Conservation (phyloP, 2,113 vertebrate species). For the Capra hircus region DNA sequence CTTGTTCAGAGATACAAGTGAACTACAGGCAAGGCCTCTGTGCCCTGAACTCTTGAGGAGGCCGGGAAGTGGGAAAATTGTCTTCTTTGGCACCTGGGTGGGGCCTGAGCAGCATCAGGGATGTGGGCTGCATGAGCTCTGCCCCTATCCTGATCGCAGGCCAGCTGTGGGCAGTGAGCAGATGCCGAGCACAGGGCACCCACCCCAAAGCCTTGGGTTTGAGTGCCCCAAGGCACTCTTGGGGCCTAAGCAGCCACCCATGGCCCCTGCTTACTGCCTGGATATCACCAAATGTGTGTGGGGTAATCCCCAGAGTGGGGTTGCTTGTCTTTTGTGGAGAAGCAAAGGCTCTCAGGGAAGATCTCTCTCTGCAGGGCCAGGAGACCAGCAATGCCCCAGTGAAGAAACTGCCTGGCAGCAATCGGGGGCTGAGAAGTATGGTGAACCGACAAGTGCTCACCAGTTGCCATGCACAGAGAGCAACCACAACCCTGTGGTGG, state of each 20-base stretch:
- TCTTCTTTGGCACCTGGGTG: background rate
- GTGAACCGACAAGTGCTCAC: rapidly evolving
- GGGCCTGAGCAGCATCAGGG: background rate
- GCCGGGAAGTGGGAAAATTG: background rate
- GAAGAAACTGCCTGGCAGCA: background rate
- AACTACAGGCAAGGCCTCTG: background rate
- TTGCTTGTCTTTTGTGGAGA: rapidly evolving
- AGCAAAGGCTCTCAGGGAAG: background rate
- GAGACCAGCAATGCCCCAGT: background rate
- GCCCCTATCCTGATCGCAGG: background rate
- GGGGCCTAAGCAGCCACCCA: background rate
- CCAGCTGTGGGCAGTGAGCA: background rate
- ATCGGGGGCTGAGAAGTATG: background rate
- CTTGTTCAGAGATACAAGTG: background rate
- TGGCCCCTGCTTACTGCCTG: background rate
- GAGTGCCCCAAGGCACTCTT: background rate
- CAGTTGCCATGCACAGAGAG: background rate
- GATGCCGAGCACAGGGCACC: background rate
- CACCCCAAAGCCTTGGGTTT: background rate
- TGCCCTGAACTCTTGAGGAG: background rate
- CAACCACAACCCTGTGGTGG: background rate
- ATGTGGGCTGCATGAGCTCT: background rate
- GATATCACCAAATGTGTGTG: background rate
- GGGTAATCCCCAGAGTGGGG: rapidly evolving
- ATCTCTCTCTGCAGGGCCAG: background rate